A percentile compares a stretch with the other conserved stretches of the same genome.
Evolutionary conservation across 2,888 invertebrate genomes (phyloP).

Genomic region (Ormyrus thymus): DNA sequence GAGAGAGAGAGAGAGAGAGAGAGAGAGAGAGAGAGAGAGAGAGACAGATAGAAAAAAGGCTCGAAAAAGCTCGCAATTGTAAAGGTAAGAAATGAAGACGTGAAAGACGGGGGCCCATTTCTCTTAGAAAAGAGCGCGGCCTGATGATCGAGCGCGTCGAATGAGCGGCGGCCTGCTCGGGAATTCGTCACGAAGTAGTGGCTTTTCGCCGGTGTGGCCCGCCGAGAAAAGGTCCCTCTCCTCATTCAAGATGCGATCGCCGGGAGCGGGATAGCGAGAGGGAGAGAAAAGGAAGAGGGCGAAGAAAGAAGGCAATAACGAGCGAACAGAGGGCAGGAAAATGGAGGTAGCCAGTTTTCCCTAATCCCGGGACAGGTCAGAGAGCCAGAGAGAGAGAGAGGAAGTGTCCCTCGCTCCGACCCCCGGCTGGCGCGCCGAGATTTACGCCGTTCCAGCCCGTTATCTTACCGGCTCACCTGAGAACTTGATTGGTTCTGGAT

Average conservation of each 20-base stretch:
- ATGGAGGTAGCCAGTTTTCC: slow-evolving; percentile 58
- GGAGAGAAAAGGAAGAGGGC: slow-evolving; percentile 2
- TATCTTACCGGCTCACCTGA: slow-evolving; percentile 59
- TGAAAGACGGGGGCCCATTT: slow-evolving; percentile 30
- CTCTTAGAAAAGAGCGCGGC: not conserved
- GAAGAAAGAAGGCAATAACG: slow-evolving; percentile 44
- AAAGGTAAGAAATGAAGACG: slow-evolving; percentile 48
- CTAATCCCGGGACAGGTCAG: slow-evolving; percentile 58
- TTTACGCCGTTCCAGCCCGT: slow-evolving; percentile 69
- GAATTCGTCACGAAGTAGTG: slow-evolving; percentile 68
- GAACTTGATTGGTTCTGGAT: slow-evolving; percentile 69
- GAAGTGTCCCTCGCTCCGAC: slow-evolving; percentile 55
- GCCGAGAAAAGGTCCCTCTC: slow-evolving; percentile 28
- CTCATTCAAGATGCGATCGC: slow-evolving; percentile 30
- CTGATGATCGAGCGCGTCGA: slow-evolving; percentile 67
- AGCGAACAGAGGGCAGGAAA: slow-evolving; percentile 52
- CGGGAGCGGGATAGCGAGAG: slow-evolving; percentile 36
- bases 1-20: slow-evolving; percentile 20
- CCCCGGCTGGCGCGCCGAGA: slow-evolving; percentile 58
- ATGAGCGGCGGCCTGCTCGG: slow-evolving; percentile 57
- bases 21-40: slow-evolving; percentile 42
- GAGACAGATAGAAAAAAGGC: slow-evolving; percentile 15
- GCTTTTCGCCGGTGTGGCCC: slow-evolving; percentile 59
- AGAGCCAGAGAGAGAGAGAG: slow-evolving; percentile 53
- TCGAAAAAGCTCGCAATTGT: slow-evolving; percentile 42